Evolutionary conservation across 1,140 invertebrate species (phyloP), one percentile per base, ranked within the genome.

Genomic region (Centruroides sculpturatus): DNA sequence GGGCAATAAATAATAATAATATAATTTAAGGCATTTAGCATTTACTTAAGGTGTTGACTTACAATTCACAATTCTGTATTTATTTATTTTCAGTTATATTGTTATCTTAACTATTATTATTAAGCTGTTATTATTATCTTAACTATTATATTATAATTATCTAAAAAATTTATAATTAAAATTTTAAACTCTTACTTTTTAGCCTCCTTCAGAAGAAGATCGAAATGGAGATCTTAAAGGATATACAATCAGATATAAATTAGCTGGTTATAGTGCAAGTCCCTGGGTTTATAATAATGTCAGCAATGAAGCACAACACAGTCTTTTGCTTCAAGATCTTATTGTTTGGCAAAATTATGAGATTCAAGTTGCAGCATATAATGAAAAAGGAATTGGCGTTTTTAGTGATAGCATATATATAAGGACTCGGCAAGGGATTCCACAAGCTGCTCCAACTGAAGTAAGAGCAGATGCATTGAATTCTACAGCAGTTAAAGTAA

Each of bases 331-430:
- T 59, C 86, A 90, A 67, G 91, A 94, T 69, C 76, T 97, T 48
- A 97, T 97, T 59, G 95, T 92, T 0, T 98, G 93, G 93, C 93
- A 96, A 74, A 90, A 96, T 73, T 99, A 99, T 69, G 85, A 92
- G 48, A 86, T 99, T 0, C 90, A 96, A 78, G 93, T 99, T 59
- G 93, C 95, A 1, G 92, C 94, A 0, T 98, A 88, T 68, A 99
- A 99, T 73, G 88, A 93, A 66, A 92, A 96, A 78, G 96, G 96
- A 4, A 84, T 93, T 7, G 96, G 96, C 0, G 82, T 88, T 0
- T 98, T 86, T 72, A 92, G 89, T 34, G 84, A 90, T n/a, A 85
- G 86, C 51, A 84, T 94, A 52, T 87, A 84, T 72, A 93, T 97
- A 41, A 91, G 95, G 75, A 97, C 92, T 3, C 87, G 88, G 72